Conservation (phyloP, 2,113 vertebrate genomes). For the Heterocephalus glaber region DNA sequence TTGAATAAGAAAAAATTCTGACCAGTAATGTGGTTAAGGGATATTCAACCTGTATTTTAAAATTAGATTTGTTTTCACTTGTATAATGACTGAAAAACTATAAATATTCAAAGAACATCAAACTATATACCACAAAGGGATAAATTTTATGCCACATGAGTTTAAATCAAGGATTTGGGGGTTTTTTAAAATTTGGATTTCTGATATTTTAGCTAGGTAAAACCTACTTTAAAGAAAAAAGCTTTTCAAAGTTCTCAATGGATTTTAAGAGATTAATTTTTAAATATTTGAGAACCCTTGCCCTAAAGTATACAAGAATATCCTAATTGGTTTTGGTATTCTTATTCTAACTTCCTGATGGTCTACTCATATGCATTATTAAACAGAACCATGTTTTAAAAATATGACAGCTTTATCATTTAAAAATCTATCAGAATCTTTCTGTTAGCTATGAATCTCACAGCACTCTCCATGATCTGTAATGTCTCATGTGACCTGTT, state of each 20-base stretch:
- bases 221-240: neutral
- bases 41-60: neutral
- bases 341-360: neutral
- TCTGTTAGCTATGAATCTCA: neutral
- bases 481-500: neutral
- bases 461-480: neutral
- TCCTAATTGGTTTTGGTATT: neutral
- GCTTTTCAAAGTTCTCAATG: neutral
- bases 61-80: neutral
- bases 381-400: neutral
- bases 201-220: neutral
- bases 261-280: neutral
- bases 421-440: neutral
- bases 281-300: neutral
- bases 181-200: neutral
- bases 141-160: neutral
- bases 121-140: neutral
- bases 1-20: neutral
- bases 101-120: neutral
- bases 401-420: neutral
- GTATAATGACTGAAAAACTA: neutral
- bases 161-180: neutral
- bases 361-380: neutral
- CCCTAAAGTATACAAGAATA: neutral
- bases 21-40: neutral